A percentile compares a stretch with the other conserved stretches of the same genome.
Conservation (phyloP, 1,140 invertebrate species). For the Gerris buenoi region DNA sequence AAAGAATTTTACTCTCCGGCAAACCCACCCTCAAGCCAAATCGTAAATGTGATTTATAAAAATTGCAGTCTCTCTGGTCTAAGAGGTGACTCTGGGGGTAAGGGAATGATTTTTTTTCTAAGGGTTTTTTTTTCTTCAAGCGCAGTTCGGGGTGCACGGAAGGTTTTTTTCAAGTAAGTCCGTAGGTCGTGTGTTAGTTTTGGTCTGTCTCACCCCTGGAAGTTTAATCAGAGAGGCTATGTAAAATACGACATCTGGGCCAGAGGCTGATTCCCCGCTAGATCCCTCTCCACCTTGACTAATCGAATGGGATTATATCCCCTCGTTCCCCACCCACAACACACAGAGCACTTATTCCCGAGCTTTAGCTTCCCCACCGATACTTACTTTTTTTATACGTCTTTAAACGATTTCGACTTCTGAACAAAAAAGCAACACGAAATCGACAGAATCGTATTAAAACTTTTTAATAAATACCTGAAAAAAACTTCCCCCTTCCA, state of each 20-base stretch:
- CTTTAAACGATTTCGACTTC: not conserved
- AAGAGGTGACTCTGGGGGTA: constrained; percentile 12
- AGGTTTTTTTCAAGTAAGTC: not conserved
- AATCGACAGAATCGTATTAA: not conserved
- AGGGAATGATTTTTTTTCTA: constrained; percentile 9
- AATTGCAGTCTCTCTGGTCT: constrained; percentile 16
- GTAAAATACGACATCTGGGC: constrained; percentile 4
- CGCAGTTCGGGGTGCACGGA: not conserved
- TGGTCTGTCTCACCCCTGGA: constrained; percentile 8
- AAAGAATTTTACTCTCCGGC: constrained; percentile 15
- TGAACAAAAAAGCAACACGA: not conserved
- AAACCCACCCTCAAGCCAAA: constrained; percentile 4
- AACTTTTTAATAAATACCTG: not conserved
- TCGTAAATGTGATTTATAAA: constrained; percentile 20
- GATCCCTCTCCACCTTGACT: not conserved
- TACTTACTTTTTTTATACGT: not conserved
- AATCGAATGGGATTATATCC: not conserved
- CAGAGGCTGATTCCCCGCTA: not conserved
- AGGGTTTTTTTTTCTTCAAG: not conserved
- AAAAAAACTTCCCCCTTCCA: not conserved
- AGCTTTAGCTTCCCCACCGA: not conserved
- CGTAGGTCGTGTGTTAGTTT: not conserved
- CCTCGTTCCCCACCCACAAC: too few species aligned
- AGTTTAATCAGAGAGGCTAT: constrained; percentile 14
- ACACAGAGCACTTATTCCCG: too few species aligned